phyloP scores from a whole-genome alignment of 92 coral and sea anemone species.

The Phymanthus crucifer region DNA sequence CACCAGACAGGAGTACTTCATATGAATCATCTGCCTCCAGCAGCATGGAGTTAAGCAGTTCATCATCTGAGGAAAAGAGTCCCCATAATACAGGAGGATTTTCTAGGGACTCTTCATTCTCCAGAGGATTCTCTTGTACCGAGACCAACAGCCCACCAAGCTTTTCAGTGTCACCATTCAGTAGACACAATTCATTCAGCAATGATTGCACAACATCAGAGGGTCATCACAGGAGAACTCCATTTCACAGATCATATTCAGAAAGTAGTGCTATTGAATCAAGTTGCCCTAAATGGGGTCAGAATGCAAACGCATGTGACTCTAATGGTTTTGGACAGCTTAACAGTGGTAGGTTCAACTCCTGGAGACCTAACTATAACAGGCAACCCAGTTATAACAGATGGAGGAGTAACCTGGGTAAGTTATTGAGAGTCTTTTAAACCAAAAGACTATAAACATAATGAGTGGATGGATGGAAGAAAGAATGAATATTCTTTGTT shows the following conservation, averaged over 20 bases:
- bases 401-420: slow-evolving; percentile 25
- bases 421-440: neutral
- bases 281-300: neutral
- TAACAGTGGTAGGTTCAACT: neutral
- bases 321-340: neutral
- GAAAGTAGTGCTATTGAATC: neutral
- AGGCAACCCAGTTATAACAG: slow-evolving; percentile 1
- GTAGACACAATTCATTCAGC: neutral
- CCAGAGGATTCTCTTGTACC: neutral
- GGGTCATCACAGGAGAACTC: neutral
- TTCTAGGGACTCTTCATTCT: neutral
- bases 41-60: neutral
- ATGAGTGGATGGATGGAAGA: too few species aligned
- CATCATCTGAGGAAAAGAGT: neutral
- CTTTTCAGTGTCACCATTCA: neutral
- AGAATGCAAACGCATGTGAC: neutral
- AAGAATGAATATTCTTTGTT: too few species aligned
- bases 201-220: neutral
- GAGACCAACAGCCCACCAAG: neutral
- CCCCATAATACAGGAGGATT: neutral
- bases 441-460: neutral
- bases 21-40: neutral
- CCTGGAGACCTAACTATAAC: neutral
- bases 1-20: neutral
- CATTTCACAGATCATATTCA: neutral